Evolutionary conservation across 1,140 invertebrate species (phyloP).

Genomic region (Pseudomyrmex dendroicus): DNA sequence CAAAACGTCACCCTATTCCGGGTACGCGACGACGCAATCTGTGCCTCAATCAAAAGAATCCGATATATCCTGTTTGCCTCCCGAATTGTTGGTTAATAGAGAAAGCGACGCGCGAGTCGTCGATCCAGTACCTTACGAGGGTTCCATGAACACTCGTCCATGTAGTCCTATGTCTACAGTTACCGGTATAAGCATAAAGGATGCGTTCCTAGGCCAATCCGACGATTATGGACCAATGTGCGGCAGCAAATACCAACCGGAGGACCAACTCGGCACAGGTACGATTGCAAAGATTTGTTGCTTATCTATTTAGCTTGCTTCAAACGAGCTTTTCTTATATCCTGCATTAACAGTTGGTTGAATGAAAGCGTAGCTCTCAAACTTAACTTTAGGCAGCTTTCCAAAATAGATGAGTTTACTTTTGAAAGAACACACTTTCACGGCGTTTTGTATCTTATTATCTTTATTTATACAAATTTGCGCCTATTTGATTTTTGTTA

Average conservation of each 20-base stretch:
- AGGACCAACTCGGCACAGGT: constrained; percentile 89
- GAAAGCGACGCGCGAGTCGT: constrained; percentile 71
- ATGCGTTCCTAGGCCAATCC: constrained; percentile 88
- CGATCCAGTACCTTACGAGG: constrained; percentile 73
- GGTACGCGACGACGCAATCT: constrained; percentile 78
- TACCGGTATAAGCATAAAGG: constrained; percentile 84
- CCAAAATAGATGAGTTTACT: too few relatives aligned
- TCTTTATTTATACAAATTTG: neutral
- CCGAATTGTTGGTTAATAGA: constrained; percentile 77
- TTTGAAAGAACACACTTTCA: neutral
- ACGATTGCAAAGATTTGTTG: constrained; percentile 61
- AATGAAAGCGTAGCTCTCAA: neutral
- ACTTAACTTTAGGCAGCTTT: neutral
- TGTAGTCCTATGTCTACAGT: constrained; percentile 67
- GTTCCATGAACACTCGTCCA: constrained; percentile 72
- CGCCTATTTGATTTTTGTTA: neutral
- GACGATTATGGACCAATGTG: constrained; percentile 89
- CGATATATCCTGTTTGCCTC: constrained; percentile 70
- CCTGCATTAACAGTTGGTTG: neutral
- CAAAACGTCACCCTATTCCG: constrained; percentile 79
- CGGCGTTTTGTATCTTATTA: neutral
- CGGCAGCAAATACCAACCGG: constrained; percentile 87
- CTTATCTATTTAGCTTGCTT: constrained; percentile 13
- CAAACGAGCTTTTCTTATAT: constrained; percentile 1
- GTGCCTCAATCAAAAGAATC: constrained; percentile 75